Conservation (phyloP, 2,797 vertebrate species). For the Gorsachius magnificus region DNA sequence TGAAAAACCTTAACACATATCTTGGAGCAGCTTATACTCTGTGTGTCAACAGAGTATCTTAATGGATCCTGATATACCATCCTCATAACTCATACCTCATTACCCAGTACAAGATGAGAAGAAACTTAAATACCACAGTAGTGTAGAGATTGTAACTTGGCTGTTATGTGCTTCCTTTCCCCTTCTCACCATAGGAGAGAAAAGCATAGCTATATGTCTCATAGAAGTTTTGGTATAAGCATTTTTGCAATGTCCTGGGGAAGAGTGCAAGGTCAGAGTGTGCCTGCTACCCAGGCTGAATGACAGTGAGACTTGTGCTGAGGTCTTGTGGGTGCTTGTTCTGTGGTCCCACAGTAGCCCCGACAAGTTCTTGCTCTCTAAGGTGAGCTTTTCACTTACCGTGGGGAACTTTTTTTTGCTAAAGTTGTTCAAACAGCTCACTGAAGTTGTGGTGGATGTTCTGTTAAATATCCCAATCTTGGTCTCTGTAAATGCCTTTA, state of each 20-base stretch:
- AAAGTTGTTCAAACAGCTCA: neutral
- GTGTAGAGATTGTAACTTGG: neutral
- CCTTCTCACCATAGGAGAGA: fast-evolving
- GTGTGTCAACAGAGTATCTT: neutral
- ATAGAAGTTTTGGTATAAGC: neutral
- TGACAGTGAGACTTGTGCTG: neutral
- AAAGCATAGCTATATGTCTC: neutral
- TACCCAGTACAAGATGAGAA: neutral
- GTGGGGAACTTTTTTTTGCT: neutral
- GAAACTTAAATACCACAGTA: neutral
- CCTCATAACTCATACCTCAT: neutral
- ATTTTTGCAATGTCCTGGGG: neutral
- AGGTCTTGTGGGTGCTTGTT: neutral
- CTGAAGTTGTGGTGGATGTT: neutral
- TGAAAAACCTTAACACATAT: neutral
- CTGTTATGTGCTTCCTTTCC: neutral
- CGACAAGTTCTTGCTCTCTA: neutral
- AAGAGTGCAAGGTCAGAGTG: neutral
- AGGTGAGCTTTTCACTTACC: neutral
- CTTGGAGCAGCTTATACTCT: neutral
- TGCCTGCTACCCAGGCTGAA: neutral
- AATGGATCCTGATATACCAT: neutral
- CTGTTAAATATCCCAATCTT: neutral
- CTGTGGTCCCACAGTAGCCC: neutral
- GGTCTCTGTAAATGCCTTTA: neutral